These are phyloP conservation scores for Nicator chloris DNA, from an alignment of 2,113 vertebrate genomes.

Conservation along the genomic window DNA sequence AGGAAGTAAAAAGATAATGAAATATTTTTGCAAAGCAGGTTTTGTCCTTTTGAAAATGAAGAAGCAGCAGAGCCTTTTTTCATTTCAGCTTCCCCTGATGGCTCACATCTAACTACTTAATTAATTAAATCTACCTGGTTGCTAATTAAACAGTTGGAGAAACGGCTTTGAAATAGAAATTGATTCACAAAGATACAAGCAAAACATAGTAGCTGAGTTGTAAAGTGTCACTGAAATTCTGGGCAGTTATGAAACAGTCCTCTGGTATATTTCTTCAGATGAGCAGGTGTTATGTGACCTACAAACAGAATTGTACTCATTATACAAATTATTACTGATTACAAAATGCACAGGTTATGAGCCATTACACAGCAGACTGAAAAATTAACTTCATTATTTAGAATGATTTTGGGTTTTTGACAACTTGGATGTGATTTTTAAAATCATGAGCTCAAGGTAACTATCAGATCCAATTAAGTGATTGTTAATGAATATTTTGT, in stretches of 20 bases:
- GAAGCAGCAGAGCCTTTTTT: neutral
- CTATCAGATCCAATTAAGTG: neutral
- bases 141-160: conserved; percentile 8
- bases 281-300: neutral
- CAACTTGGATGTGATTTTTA: neutral
- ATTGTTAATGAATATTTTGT: neutral
- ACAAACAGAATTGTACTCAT: neutral
- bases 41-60: neutral
- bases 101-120: neutral
- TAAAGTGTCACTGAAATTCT: neutral
- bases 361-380: neutral
- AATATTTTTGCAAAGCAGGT: neutral
- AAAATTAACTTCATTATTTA: neutral
- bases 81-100: neutral
- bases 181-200: neutral
- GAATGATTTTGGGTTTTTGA: neutral
- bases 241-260: neutral
- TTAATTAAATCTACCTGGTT: conserved; percentile 30
- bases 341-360: neutral
- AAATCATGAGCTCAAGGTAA: neutral
- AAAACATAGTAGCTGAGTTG: neutral
- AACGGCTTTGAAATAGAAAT: neutral
- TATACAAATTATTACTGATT: neutral
- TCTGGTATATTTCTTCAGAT: neutral
- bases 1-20: neutral